Evolutionary conservation across 2,797 vertebrate species (phyloP).

Genomic region (Pipistrellus pygmaeus): DNA sequence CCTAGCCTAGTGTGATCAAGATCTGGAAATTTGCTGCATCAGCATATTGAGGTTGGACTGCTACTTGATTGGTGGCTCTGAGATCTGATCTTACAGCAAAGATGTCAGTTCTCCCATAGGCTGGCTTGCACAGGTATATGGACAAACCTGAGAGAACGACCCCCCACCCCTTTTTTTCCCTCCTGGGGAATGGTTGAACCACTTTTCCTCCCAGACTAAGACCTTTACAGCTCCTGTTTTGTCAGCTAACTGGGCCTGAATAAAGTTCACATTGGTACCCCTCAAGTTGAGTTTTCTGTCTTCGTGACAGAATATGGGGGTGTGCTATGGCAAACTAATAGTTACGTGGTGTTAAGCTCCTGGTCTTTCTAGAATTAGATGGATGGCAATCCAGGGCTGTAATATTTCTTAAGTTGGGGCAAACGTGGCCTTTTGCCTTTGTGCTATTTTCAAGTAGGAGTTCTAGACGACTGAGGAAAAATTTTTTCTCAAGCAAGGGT

Average conservation of each 20-base stretch:
- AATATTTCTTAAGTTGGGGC: background rate
- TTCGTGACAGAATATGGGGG: background rate
- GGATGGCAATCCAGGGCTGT: background rate
- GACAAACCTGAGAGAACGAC: slow-evolving; percentile 55
- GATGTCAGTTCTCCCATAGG: slow-evolving; percentile 72
- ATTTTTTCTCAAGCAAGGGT: slow-evolving; percentile 30
- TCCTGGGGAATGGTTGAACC: background rate
- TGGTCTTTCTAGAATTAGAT: background rate
- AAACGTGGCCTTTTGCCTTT: background rate
- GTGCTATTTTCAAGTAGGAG: slow-evolving; percentile 16
- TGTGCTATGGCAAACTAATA: background rate
- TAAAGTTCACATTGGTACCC: background rate
- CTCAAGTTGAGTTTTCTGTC: background rate
- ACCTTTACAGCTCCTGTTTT: background rate
- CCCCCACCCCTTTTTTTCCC: background rate
- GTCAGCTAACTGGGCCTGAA: background rate
- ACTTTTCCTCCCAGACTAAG: slow-evolving; percentile 45
- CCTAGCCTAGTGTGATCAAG: slow-evolving; percentile 87
- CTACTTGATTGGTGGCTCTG: slow-evolving; percentile 83
- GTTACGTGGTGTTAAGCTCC: background rate
- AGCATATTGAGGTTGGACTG: slow-evolving; percentile 80
- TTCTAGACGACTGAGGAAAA: slow-evolving; percentile 35
- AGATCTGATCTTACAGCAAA: slow-evolving; percentile 83
- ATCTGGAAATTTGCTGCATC: slow-evolving; percentile 86
- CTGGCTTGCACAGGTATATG: slow-evolving; percentile 61